These are phyloP conservation scores for Drosophila kohkoa DNA, from an alignment of 1,140 invertebrate genomes.

Conservation along the genomic window DNA sequence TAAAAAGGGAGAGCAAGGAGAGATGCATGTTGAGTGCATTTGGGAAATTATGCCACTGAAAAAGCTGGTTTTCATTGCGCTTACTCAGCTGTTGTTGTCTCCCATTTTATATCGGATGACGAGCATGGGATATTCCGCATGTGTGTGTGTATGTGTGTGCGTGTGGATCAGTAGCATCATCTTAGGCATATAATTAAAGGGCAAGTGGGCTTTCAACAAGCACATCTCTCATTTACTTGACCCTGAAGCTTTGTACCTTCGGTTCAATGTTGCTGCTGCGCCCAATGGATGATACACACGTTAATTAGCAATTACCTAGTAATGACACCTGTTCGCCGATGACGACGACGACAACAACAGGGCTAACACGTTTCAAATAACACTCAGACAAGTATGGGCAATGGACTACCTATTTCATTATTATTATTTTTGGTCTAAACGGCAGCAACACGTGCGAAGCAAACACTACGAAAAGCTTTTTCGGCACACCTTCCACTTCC, in stretches of 20 bases:
- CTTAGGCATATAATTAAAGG: constrained; percentile 48
- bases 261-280: constrained; percentile 43
- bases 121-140: constrained; percentile 14
- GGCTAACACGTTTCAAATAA: constrained; percentile 41
- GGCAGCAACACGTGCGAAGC: constrained; percentile 38
- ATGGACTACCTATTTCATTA: constrained; percentile 14
- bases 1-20: constrained; percentile 5
- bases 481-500: constrained; percentile 13
- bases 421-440: constrained; percentile 23
- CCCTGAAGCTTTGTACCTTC: constrained; percentile 68
- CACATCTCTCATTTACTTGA: constrained; percentile 34
- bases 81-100: constrained; percentile 44
- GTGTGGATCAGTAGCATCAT: constrained; percentile 10
- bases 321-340: constrained; percentile 55
- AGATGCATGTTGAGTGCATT: constrained; percentile 55
- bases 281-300: constrained; percentile 16
- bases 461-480: constrained; percentile 7
- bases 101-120: constrained; percentile 7
- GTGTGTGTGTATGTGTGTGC: neutral
- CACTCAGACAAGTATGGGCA: constrained; percentile 13
- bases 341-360: constrained; percentile 24
- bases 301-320: constrained; percentile 48
- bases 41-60: constrained; percentile 67
- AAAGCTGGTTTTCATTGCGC: constrained; percentile 69
- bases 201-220: constrained; percentile 18